Evolutionary conservation across 2,113 vertebrate species (phyloP), one percentile per base, ranked within the genome.

Genomic region (Oryzias melastigma): DNA sequence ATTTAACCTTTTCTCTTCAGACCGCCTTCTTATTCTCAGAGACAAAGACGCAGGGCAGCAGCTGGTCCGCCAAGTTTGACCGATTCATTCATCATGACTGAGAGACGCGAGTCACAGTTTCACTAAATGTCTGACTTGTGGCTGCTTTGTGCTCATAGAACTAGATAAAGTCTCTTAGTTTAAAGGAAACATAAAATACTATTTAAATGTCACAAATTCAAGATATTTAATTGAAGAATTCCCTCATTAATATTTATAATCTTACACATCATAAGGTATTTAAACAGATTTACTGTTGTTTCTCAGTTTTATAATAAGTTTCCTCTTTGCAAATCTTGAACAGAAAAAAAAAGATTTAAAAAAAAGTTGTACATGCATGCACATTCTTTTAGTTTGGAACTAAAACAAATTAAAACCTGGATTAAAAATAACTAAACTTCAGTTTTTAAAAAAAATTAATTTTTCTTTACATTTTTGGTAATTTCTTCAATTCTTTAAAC

Each of bases 11-110:
- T 71, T 62, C 54, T n/a, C 49, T 64, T 29, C 51, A 58, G 52
- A 58, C 27, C 12, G 14, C 6, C 7, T 46, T 25, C 45, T 14
- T 51, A 7, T 46, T 4, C 52, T 53, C 42, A 2, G 24, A 25
- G 65, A 83, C 78, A 81, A 81, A 78, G 75, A 29, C n/a, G 27
- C 66, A 45, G 44, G 68, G 15, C 77, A 72, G 67, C 84, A 83
- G 78, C 84, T 81, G 70, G 67, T 17, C 57, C 65, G 1, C 52
- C 8, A 0, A 5, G 56, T 58, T 58, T 60, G 67, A 5, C 27
- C 56, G 3, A 40, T 65, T 58, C 63, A 77, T 79, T 79, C 65
- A 72, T 72, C 58, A 70, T 2, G 46, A 44, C 46, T 64, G 66
- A 67, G 0, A 29, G 68, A 45, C 56, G 22, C n/a, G 0, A 65